phyloP scores from a whole-genome alignment of 2,797 vertebrate species.

The Chelmon rostratus region DNA sequence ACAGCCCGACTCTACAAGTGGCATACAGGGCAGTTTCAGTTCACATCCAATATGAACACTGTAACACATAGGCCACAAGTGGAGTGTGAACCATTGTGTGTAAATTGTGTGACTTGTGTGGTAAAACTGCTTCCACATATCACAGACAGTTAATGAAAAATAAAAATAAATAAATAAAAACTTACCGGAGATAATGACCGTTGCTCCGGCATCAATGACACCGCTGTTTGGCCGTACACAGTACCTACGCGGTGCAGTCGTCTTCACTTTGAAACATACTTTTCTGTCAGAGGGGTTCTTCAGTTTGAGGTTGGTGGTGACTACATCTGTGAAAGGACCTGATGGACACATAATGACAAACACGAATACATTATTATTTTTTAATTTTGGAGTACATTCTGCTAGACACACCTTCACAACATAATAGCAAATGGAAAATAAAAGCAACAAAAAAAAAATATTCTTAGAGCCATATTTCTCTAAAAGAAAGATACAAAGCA shows the following conservation, averaged over 20 bases:
- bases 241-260: constrained; percentile 97
- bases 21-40: background rate
- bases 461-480: background rate
- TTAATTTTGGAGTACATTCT: background rate
- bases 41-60: background rate
- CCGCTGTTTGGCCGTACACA: constrained; percentile 99
- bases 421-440: background rate
- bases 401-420: background rate
- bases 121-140: constrained; percentile 2
- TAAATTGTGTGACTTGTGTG: background rate
- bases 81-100: background rate
- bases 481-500: background rate
- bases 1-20: background rate
- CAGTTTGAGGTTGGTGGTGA: constrained; percentile 97
- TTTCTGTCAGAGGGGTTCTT: constrained; percentile 96
- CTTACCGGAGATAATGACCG: constrained; percentile 93
- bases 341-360: constrained; percentile 20
- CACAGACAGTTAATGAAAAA: too few relatives aligned
- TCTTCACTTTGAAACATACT: constrained; percentile 99
- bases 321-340: constrained; percentile 99
- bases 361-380: background rate
- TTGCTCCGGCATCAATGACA: constrained; percentile 91
- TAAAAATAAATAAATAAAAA: too few relatives aligned
- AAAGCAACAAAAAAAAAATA: background rate
- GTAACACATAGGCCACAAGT: background rate